Conservation (phyloP, 2,113 vertebrate species). For the Coturnix japonica region DNA sequence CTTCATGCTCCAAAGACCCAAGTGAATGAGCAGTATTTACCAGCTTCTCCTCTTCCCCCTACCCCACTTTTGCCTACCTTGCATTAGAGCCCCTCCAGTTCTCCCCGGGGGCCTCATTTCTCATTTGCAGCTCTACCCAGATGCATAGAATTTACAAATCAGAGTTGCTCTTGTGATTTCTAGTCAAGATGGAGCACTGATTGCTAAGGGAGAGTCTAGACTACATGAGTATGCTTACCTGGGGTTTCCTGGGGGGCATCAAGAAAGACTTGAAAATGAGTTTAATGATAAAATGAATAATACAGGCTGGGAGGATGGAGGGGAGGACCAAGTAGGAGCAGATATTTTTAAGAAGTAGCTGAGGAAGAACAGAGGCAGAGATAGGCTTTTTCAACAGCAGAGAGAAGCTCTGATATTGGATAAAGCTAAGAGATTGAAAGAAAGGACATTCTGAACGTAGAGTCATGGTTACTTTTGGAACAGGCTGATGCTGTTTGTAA, state of each 20-base stretch:
- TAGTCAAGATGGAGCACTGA: background rate
- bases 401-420: background rate
- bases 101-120: background rate
- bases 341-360: background rate
- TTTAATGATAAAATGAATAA: background rate
- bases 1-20: constrained; percentile 41
- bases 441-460: background rate
- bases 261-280: background rate
- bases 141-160: background rate
- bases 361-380: background rate
- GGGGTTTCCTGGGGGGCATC: background rate
- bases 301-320: background rate
- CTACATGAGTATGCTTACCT: rapidly evolving
- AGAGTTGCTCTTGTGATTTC: background rate
- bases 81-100: background rate
- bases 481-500: background rate
- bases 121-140: background rate
- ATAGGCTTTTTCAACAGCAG: background rate
- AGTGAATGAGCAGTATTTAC: background rate
- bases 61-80: background rate
- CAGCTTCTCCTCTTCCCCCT: background rate
- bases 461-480: background rate
- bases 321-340: background rate
- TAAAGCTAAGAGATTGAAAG: background rate
- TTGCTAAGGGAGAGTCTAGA: background rate